These are phyloP conservation scores for Aphidius ervi DNA, from an alignment of 1,140 invertebrate species.

Conservation along the genomic window DNA sequence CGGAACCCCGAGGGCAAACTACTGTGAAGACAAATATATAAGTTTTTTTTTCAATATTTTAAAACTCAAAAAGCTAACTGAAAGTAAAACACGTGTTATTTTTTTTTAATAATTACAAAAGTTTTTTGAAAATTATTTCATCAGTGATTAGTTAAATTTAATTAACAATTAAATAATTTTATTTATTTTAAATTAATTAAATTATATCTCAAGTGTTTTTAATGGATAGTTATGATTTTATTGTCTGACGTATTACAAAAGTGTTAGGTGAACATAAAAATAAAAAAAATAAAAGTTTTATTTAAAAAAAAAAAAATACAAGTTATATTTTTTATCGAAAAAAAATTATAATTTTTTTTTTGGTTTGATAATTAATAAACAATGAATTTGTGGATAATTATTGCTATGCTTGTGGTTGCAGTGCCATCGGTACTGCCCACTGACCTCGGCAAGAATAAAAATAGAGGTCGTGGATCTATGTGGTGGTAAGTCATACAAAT, in stretches of 20 bases:
- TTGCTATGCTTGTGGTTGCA: slow-evolving; percentile 39
- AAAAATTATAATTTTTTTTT: background rate
- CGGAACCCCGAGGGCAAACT: slow-evolving; percentile 21
- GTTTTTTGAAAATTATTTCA: too few species aligned
- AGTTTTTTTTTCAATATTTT: background rate
- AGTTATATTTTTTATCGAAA: background rate
- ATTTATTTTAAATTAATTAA: too few species aligned
- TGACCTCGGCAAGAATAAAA: slow-evolving; percentile 51
- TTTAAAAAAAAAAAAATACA: background rate
- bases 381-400: slow-evolving; percentile 46
- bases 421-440: slow-evolving; percentile 34
- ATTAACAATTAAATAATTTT: too few species aligned
- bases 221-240: too few species aligned
- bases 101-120: too few species aligned
- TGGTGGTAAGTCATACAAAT: slow-evolving; percentile 51
- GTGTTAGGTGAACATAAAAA: too few species aligned
- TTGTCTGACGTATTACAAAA: too few species aligned
- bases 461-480: slow-evolving; percentile 56
- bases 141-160: background rate
- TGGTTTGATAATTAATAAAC: slow-evolving; percentile 11
- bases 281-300: too few species aligned
- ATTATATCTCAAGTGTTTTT: too few species aligned
- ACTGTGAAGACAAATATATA: background rate
- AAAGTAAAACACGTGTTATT: too few species aligned
- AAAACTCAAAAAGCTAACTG: too few species aligned